Conservation (phyloP, 2,888 invertebrate genomes). For the Bellardia pandia region DNA sequence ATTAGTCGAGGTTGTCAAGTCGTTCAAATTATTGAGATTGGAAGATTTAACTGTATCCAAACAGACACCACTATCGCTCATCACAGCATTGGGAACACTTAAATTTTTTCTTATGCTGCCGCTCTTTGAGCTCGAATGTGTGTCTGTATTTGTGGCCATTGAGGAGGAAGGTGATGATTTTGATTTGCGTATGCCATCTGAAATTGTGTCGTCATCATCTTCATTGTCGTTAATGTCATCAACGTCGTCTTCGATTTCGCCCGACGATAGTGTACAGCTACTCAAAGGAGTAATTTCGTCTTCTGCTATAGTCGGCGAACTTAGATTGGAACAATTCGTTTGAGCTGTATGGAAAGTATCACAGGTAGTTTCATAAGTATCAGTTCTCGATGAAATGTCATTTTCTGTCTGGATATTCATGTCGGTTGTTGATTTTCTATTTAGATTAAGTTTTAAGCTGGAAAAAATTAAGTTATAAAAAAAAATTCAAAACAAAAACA, state of each 20-base stretch:
- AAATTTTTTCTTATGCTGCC: constrained; percentile 66
- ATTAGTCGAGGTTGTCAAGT: constrained; percentile 3
- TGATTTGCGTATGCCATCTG: constrained; percentile 68
- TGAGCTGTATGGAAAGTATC: constrained; percentile 92
- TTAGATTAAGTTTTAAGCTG: constrained; percentile 89
- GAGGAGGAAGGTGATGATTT: constrained; percentile 74
- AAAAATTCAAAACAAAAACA: no score
- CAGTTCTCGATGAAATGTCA: constrained; percentile 80
- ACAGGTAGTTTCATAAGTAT: constrained; percentile 85
- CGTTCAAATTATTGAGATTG: constrained; percentile 45
- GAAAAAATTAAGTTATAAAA: constrained; percentile 62
- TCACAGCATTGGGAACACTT: constrained; percentile 80
- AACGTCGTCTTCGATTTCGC: constrained; percentile 77
- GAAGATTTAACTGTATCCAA: constrained; percentile 77
- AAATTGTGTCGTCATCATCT: constrained; percentile 73
- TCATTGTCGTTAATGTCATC: constrained; percentile 76
- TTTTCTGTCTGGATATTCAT: constrained; percentile 78
- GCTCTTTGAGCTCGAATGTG: constrained; percentile 71
- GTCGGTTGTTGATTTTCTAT: constrained; percentile 82
- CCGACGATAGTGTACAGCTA: constrained; percentile 77
- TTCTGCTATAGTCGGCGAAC: constrained; percentile 81
- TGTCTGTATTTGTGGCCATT: constrained; percentile 71
- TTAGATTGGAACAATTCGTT: constrained; percentile 85
- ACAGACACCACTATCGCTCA: constrained; percentile 86
- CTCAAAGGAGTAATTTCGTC: constrained; percentile 80